These are phyloP conservation scores for Poeciliopsis retropinna DNA, from an alignment of 2,113 vertebrate species.

Conservation along the genomic window DNA sequence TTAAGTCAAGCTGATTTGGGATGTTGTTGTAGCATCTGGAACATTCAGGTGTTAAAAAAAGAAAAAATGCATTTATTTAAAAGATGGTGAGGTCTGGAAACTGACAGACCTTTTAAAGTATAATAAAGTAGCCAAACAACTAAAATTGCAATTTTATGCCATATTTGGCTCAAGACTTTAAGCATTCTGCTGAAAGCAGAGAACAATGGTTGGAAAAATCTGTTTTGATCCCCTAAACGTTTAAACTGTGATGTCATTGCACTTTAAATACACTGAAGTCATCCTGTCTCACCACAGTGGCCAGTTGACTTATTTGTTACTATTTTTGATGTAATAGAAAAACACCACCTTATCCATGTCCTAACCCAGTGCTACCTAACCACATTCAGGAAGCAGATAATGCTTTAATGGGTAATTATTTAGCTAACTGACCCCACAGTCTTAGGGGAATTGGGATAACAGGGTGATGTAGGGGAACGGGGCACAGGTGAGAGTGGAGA, in stretches of 20 bases:
- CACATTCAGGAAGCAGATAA: constrained; percentile 58
- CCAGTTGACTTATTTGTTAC: constrained; percentile 21
- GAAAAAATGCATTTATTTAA: background rate
- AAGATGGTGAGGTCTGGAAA: background rate
- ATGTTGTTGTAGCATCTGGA: background rate
- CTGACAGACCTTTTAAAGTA: background rate
- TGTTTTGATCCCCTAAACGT: background rate
- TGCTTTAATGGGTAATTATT: constrained; percentile 77
- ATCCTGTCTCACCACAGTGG: constrained; percentile 8
- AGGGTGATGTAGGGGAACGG: constrained; percentile 14
- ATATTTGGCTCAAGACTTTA: background rate
- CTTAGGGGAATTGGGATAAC: constrained; percentile 15
- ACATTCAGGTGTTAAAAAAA: background rate
- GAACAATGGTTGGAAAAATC: constrained; percentile 4
- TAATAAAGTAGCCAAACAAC: no score
- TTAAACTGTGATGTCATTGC: background rate
- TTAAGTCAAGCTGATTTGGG: background rate
- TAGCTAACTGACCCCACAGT: constrained; percentile 72
- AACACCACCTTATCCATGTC: constrained; percentile 49
- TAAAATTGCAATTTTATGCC: background rate
- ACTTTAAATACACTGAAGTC: constrained; percentile 20
- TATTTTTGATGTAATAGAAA: constrained; percentile 43
- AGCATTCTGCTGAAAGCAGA: background rate
- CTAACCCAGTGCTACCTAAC: constrained; percentile 42
- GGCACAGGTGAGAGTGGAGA: constrained; percentile 65